phyloP scores from a whole-genome alignment of 2,113 vertebrate species.

The Chiloscyllium plagiosum region DNA sequence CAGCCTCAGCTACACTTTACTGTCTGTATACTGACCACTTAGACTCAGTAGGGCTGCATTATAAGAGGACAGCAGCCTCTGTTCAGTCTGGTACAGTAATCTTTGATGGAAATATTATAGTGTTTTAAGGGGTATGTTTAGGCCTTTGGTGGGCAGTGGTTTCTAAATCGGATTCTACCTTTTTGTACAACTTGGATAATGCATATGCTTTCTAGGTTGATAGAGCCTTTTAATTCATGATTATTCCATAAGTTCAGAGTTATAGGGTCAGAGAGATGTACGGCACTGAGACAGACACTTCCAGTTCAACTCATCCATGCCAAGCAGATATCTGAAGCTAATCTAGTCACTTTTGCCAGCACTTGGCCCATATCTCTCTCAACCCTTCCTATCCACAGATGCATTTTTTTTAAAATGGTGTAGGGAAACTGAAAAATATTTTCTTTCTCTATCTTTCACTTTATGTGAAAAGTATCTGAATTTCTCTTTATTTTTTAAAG shows the following conservation, averaged over 20 bases:
- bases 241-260: background rate
- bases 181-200: background rate
- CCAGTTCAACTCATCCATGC: too few species aligned
- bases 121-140: background rate
- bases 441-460: slow-evolving; percentile 16
- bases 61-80: background rate
- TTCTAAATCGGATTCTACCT: background rate
- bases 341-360: too few species aligned
- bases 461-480: slow-evolving; percentile 6
- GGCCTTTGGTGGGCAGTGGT: background rate
- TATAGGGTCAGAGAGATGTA: too few species aligned
- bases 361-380: too few species aligned
- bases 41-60: background rate
- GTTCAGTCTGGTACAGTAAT: background rate
- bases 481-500: slow-evolving; percentile 36
- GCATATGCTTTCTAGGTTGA: background rate
- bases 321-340: too few species aligned
- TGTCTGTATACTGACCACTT: background rate
- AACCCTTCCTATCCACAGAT: too few species aligned
- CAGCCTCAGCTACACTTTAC: background rate
- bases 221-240: background rate
- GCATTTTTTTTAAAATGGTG: background rate
- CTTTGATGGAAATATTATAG: background rate
- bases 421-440: background rate
- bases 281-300: too few species aligned